A percentile compares a stretch with the other conserved stretches of the same genome.
phyloP scores from a whole-genome alignment of 2,113 vertebrate species.

The Caloenas nicobarica region DNA sequence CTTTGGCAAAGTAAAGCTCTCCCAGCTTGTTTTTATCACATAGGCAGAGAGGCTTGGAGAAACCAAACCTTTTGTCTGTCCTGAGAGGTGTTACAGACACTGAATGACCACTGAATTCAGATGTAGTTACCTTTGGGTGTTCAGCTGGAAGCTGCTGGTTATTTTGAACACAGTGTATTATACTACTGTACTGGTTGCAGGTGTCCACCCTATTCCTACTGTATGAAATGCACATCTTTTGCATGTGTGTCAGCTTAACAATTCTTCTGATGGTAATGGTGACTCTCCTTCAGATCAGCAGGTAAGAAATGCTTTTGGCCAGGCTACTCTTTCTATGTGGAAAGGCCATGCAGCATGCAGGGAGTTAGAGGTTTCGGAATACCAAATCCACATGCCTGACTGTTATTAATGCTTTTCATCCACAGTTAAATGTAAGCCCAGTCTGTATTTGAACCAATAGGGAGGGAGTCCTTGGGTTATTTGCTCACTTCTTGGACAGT shows the following conservation, averaged over 20 bases:
- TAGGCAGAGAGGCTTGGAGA: not conserved
- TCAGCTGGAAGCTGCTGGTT: not conserved
- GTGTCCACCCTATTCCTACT: rapidly evolving
- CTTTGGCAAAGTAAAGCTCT: not conserved
- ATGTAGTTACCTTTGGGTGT: not conserved
- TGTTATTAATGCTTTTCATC: not conserved
- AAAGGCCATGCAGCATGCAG: rapidly evolving
- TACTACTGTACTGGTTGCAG: rapidly evolving
- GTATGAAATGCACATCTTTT: not conserved
- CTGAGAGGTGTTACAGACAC: not conserved
- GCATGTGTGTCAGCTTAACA: not conserved
- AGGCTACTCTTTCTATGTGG: rapidly evolving
- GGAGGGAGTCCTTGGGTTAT: not conserved
- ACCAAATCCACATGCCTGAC: not conserved
- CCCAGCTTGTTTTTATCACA: not conserved
- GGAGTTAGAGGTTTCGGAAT: not conserved
- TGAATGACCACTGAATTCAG: not conserved
- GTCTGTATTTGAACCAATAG: not conserved
- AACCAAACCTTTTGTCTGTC: not conserved
- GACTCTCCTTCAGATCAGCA: not conserved
- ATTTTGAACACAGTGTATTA: not conserved
- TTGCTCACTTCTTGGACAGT: not conserved
- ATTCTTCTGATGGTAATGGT: not conserved
- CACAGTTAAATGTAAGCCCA: not conserved
- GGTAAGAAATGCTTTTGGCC: not conserved